These are phyloP conservation scores for Onychomys leucogaster DNA, from an alignment of 2,797 vertebrate genomes.

Conservation along the genomic window DNA sequence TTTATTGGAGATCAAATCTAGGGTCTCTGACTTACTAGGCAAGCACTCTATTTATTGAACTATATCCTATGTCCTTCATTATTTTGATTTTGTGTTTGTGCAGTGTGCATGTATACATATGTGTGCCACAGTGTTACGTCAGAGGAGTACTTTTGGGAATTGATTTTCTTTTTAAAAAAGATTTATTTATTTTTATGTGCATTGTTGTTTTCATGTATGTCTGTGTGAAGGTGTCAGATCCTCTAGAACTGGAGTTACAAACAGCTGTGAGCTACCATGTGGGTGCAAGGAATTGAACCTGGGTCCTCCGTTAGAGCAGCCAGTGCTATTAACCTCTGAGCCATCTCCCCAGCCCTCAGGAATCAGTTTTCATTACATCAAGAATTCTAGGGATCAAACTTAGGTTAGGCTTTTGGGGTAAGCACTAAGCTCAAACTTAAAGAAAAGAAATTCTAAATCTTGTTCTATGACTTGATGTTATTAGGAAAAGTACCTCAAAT, in stretches of 20 bases:
- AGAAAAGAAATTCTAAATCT: constrained; percentile 1
- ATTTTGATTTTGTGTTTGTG: background rate
- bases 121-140: background rate
- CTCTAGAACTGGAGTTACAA: too few relatives aligned
- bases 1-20: background rate
- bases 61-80: background rate
- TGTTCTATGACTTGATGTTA: background rate
- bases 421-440: background rate
- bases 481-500: constrained; percentile 1
- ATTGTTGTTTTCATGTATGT: too few relatives aligned
- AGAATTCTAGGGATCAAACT: background rate
- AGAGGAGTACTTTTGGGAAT: background rate
- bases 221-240: too few relatives aligned
- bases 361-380: background rate
- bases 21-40: background rate
- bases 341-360: too few relatives aligned
- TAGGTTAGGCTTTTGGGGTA: background rate
- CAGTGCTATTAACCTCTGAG: too few relatives aligned
- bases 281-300: too few relatives aligned
- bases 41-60: background rate
- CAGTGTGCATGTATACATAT: background rate
- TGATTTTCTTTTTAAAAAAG: too few relatives aligned
- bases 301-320: too few relatives aligned
- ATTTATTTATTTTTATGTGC: too few relatives aligned
- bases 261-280: too few relatives aligned